These are phyloP conservation scores for Drosophila atroscutellata DNA, from an alignment of 2,888 invertebrate genomes.

Conservation along the genomic window DNA sequence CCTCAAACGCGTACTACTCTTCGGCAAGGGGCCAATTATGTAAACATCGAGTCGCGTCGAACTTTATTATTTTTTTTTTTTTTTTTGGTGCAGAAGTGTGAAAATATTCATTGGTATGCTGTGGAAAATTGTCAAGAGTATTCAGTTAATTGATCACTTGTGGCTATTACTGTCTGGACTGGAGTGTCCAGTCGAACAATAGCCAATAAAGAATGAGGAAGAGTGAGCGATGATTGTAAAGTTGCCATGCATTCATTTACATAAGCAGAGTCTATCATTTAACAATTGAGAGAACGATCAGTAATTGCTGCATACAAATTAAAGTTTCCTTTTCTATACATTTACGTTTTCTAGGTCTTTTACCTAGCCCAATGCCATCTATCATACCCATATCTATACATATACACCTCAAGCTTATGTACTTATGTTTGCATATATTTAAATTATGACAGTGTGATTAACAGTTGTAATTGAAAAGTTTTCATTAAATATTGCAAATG, in stretches of 20 bases:
- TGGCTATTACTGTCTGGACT: not conserved
- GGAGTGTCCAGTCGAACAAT: slow-evolving; percentile 7
- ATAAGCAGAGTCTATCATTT: slow-evolving; percentile 19
- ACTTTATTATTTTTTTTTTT: slow-evolving; percentile 1
- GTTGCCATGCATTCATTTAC: slow-evolving; percentile 28
- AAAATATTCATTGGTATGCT: slow-evolving; percentile 29
- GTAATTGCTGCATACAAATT: slow-evolving; percentile 8
- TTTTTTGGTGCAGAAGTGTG: slow-evolving; percentile 35
- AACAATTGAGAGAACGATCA: slow-evolving; percentile 11
- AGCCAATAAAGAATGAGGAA: slow-evolving; percentile 5
- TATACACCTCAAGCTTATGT: slow-evolving; percentile 10
- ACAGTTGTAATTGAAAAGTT: slow-evolving; percentile 29
- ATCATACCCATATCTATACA: not conserved
- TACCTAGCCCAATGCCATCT: slow-evolving; percentile 25
- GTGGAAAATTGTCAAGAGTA: slow-evolving; percentile 19
- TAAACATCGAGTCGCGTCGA: slow-evolving; percentile 37
- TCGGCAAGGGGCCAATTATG: slow-evolving; percentile 39
- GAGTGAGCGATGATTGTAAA: slow-evolving; percentile 8
- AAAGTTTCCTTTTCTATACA: not conserved
- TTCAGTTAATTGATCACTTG: slow-evolving; percentile 10
- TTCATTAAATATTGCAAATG: slow-evolving; percentile 12
- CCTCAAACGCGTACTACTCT: slow-evolving; percentile 47
- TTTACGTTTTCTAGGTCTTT: slow-evolving; percentile 1
- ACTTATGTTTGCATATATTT: slow-evolving; percentile 16
- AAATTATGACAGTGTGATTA: slow-evolving; percentile 15